Evolutionary conservation across 2,113 vertebrate species (phyloP), one percentile per base, ranked within the genome.

Genomic region (Camelus dromedarius): DNA sequence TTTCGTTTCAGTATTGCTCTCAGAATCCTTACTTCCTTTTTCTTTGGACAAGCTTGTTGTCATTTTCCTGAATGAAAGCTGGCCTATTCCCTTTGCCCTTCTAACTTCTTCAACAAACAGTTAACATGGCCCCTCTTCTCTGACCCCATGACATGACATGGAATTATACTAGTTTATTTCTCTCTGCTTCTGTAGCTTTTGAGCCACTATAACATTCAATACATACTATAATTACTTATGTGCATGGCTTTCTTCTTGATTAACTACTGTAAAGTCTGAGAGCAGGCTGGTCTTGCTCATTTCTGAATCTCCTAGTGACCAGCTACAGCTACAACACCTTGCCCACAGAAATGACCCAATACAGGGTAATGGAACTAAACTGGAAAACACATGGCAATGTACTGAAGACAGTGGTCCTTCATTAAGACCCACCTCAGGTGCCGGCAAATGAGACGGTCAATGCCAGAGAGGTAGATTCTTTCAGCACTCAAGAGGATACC

Each of bases 31-130:
- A 50, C 10, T 46, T 84, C 35, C 54, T 67, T 42, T 60, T 32
- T 38, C 73, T 80, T 52, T 69, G 48, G 82, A 35, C 3, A 70
- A 83, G 26, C 83, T 46, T 83, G 38, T 42, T 64, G 26, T 69
- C 26, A 52, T 42, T 67, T 72, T 38, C 67, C 66, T 79, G 54
- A 38, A 26, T 32, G 28, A 93, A 82, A 81, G 13, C 8, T 80
- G 24, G 35, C 19, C 73, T 62, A 72, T 72, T 85, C 66, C 38
- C 32, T 54, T 69, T 81, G 64, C 26, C 62, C 87, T 86, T 72
- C 75, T 86, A 96, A 75, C 30, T 83, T 91, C 56, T 69, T 92
- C 80, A 69, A 89, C 15, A 22, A 95, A 89, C 10, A 67, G 58
- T 79, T 79, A 67, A 66, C 91, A 67, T 48, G 32, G 15, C 18